Evolutionary conservation across 1,140 invertebrate species (phyloP).

Genomic region (Cotesia typhae): DNA sequence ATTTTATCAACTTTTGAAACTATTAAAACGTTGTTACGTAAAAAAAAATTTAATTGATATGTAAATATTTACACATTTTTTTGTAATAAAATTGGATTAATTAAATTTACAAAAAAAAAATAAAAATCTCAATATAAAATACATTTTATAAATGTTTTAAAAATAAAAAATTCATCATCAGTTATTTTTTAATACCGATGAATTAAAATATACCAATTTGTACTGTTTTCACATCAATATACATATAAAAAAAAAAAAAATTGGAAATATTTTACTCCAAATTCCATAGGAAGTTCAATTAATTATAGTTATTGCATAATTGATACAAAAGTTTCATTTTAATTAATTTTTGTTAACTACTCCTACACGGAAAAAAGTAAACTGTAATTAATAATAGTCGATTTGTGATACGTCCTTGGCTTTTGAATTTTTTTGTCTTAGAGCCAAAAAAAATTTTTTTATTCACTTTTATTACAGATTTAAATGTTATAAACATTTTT

Average conservation of each 20-base stretch:
- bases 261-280: no score
- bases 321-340: no score
- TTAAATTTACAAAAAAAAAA: background rate
- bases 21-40: background rate
- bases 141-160: background rate
- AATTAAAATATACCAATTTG: constrained; percentile 16
- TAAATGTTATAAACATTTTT: no score
- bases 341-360: no score
- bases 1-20: background rate
- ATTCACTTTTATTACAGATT: no score
- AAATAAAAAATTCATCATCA: background rate
- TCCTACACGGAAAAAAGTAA: no score
- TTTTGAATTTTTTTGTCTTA: no score
- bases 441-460: no score
- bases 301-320: background rate
- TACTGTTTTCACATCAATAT: constrained; percentile 17
- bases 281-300: no score
- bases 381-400: no score
- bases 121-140: background rate
- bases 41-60: constrained; percentile 32
- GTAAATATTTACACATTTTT: constrained; percentile 30
- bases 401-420: no score
- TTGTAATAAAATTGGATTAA: no score
- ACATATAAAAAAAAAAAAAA: background rate
- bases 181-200: background rate